These are phyloP conservation scores for Isoperla grammatica DNA, from an alignment of 2,888 invertebrate species.

Conservation along the genomic window DNA sequence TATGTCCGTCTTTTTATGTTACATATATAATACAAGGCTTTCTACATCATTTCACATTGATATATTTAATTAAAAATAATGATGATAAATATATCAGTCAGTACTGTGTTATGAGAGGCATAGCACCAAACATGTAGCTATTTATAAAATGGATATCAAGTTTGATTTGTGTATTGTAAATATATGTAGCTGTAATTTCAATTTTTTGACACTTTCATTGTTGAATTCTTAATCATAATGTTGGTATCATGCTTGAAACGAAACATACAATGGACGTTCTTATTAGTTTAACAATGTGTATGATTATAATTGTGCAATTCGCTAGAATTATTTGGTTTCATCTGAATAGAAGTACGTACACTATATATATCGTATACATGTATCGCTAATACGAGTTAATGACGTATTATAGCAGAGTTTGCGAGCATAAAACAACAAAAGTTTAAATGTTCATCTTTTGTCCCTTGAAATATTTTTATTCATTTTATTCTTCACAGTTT, in stretches of 20 bases:
- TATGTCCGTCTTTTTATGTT: conserved; percentile 2
- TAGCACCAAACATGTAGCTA: no score
- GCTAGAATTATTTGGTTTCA: no score
- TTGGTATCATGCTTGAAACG: not conserved
- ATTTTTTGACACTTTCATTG: not conserved
- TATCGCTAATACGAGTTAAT: not conserved
- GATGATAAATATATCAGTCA: no score
- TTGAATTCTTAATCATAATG: not conserved
- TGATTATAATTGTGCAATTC: no score
- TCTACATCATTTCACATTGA: not conserved
- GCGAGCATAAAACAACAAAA: conserved; percentile 1
- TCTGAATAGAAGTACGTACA: not conserved
- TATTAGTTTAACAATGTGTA: no score
- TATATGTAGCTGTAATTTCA: no score
- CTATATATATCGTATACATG: not conserved
- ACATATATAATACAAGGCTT: no score
- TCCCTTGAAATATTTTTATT: conserved; percentile 23
- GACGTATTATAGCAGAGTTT: not conserved
- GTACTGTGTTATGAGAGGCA: no score
- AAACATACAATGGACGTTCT: no score
- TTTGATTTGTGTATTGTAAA: no score
- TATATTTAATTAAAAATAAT: not conserved
- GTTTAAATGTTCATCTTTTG: conserved; percentile 18
- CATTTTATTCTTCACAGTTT: conserved; percentile 19
- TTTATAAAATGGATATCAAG: no score